phyloP scores from a whole-genome alignment of 1,140 invertebrate genomes.

The Cotesia chilonis region DNA sequence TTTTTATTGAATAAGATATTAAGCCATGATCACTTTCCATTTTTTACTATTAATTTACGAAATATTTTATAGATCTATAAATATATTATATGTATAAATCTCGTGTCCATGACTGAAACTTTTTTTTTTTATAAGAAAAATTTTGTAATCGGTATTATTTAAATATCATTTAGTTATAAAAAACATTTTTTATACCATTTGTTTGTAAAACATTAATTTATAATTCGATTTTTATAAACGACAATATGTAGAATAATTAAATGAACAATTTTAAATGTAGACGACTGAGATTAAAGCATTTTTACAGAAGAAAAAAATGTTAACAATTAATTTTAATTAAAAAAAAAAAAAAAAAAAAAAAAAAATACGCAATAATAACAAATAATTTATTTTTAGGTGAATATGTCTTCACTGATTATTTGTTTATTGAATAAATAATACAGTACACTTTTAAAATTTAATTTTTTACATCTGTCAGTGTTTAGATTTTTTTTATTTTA shows the following conservation, averaged over 20 bases:
- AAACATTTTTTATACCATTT: not conserved
- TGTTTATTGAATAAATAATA: constrained; percentile 16
- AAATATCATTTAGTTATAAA: not conserved
- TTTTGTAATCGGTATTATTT: not conserved
- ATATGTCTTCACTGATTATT: constrained; percentile 2
- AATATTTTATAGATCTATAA: not conserved
- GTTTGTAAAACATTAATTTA: constrained; percentile 26
- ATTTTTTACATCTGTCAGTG: not conserved
- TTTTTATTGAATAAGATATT: not conserved
- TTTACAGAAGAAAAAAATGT: not conserved
- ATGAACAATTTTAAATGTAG: constrained; percentile 12
- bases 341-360: not conserved
- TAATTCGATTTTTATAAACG: constrained; percentile 3
- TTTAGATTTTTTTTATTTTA: too few relatives aligned
- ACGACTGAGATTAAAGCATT: constrained; percentile 3
- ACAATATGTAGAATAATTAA: too few relatives aligned
- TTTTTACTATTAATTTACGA: not conserved
- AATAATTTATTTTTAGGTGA: not conserved
- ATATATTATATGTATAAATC: constrained; percentile 1
- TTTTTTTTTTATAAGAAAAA: not conserved
- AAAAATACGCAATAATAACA: not conserved
- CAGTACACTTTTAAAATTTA: constrained; percentile 9
- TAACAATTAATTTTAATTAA: not conserved
- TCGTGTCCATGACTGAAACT: not conserved
- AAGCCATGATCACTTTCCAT: constrained; percentile 1